These are phyloP conservation scores for Mayetiola destructor DNA, from an alignment of 2,888 invertebrate genomes.

Conservation along the genomic window DNA sequence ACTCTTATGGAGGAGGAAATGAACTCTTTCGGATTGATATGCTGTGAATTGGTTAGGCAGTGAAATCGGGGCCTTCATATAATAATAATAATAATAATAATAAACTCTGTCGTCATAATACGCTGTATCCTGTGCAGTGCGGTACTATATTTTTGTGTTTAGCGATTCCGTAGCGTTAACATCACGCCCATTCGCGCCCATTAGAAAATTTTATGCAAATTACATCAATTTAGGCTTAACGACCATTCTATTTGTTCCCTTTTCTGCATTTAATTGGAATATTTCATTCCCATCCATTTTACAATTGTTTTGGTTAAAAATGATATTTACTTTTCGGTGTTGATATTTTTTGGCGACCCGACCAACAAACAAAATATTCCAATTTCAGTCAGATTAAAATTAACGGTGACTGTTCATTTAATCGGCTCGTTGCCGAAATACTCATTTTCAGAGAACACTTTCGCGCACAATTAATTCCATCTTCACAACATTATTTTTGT, in stretches of 20 bases:
- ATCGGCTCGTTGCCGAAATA: background rate
- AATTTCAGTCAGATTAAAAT: background rate
- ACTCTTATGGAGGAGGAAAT: background rate
- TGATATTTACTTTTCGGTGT: background rate
- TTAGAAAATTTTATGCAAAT: constrained; percentile 12
- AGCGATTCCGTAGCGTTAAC: background rate
- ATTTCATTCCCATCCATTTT: background rate
- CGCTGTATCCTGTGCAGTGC: background rate
- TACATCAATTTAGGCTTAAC: background rate
- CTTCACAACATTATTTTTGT: background rate
- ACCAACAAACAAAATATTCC: background rate
- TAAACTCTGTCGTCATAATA: background rate
- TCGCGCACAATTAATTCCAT: constrained; percentile 1
- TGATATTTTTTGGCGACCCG: background rate
- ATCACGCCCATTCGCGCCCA: background rate
- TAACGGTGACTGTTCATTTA: constrained; percentile 8
- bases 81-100: background rate
- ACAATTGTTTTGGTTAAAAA: no score
- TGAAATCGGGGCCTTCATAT: background rate
- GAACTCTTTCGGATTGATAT: background rate
- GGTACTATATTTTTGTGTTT: background rate
- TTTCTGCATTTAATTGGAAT: background rate
- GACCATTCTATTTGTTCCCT: background rate
- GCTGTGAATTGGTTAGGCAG: background rate
- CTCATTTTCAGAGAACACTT: constrained; percentile 1